phyloP scores from a whole-genome alignment of 2,113 vertebrate species.

The Ageneiosus marmoratus region DNA sequence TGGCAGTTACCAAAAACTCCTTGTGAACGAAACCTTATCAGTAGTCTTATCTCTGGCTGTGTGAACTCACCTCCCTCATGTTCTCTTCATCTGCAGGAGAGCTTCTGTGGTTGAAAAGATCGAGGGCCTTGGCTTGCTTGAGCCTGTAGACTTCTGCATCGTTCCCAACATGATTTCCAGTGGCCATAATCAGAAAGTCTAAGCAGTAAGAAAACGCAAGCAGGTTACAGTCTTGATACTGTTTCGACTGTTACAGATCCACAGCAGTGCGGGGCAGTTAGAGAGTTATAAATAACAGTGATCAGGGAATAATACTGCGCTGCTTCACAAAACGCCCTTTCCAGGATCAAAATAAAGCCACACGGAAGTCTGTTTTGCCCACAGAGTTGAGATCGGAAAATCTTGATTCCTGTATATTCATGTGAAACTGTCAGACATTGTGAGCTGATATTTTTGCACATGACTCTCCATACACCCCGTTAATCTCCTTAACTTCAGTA shows the following conservation, averaged over 20 bases:
- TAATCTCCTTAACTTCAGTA: not conserved
- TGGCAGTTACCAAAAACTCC: not conserved
- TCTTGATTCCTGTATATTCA: not conserved
- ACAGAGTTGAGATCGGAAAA: not conserved
- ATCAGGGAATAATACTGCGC: not conserved
- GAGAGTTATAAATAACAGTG: not conserved
- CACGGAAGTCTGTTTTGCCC: not conserved
- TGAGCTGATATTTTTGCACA: not conserved
- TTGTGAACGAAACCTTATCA: slow-evolving; percentile 12
- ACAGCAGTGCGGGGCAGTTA: not conserved
- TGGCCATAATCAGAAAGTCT: slow-evolving; percentile 86
- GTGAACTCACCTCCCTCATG: slow-evolving; percentile 78
- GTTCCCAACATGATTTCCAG: slow-evolving; percentile 82
- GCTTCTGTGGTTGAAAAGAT: slow-evolving; percentile 77
- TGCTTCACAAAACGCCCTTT: not conserved
- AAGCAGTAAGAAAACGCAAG: slow-evolving; percentile 21
- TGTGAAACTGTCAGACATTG: not conserved
- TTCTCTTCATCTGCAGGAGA: slow-evolving; percentile 82
- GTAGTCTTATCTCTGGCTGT: not conserved
- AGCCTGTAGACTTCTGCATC: slow-evolving; percentile 71
- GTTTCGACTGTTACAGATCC: not conserved
- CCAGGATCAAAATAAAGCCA: not conserved
- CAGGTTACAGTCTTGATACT: not conserved
- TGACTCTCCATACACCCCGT: too few species aligned
- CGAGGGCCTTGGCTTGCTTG: slow-evolving; percentile 72